Evolutionary conservation across 92 coral and sea anemone species (phyloP), one percentile per base, ranked within the genome.

Genomic region (Heteractis magnifica): DNA sequence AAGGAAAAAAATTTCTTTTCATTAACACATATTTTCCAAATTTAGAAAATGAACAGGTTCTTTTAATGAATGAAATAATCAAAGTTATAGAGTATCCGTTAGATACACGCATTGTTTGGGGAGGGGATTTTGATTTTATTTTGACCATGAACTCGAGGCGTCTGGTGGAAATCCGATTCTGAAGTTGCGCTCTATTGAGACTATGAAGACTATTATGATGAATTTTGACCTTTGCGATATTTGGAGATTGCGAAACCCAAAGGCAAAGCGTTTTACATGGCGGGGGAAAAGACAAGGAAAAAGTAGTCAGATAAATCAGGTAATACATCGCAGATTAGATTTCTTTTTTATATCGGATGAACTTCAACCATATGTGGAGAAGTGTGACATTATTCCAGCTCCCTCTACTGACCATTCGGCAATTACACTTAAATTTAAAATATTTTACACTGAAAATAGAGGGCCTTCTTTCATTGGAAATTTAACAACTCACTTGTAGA

Each of bases 391-490:
- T 41, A 64, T 84, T 23, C 71, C 89, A 13, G 83, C 85, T 10
- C 80, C n/a, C n/a, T n/a, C n/a, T n/a, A n/a, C n/a, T n/a, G n/a
- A n/a, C n/a, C n/a, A n/a, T n/a, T n/a, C n/a, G n/a, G n/a, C n/a
- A n/a, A n/a, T n/a, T n/a, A n/a, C 79, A 1, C 89, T 4, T 80
- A 79, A 56, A 79, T 72, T 77, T 86, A 85, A 18, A 81, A 60
- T 65, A 79, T 23, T 14, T 80, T 8, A 77, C 55, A 59, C 74
- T 1, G 23, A 80, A n/a, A 73, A 13, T 8, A 60, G 81, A 53
- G 85, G 84, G 3, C 83, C 83, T 16, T 73, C 79, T 26, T 85
- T 23, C n/a, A n/a, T 79, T 26, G 84, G 88, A 85, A 79, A 49
- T 79, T 51, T 41, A 79, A 85, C 48, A 85, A 85, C 21, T 79